phyloP scores from a whole-genome alignment of 1,140 invertebrate species.

The Tetramorium alpestre region DNA sequence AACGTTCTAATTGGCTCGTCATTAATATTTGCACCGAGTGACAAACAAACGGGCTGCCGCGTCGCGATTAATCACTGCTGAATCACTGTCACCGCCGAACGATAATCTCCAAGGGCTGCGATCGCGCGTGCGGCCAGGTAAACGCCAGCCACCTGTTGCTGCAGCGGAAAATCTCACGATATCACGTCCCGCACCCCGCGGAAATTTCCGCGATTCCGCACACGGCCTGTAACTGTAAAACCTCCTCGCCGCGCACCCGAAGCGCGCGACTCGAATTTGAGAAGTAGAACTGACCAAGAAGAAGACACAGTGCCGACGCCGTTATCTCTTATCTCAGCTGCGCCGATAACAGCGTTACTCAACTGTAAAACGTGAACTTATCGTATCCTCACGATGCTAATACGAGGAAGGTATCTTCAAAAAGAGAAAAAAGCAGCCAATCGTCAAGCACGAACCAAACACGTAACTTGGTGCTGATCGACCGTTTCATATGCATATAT shows the following conservation, averaged over 20 bases:
- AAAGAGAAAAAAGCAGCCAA: background rate
- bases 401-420: background rate
- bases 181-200: slow-evolving; percentile 9
- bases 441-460: background rate
- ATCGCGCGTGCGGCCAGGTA: background rate
- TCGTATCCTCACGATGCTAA: background rate
- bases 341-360: slow-evolving; percentile 72
- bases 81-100: slow-evolving; percentile 14
- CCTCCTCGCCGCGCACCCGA: background rate
- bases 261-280: slow-evolving; percentile 30
- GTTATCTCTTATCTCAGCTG: slow-evolving; percentile 75
- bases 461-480: background rate
- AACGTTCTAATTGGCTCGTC: background rate
- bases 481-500: background rate
- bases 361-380: slow-evolving; percentile 27
- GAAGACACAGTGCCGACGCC: slow-evolving; percentile 49
- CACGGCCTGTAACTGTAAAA: background rate
- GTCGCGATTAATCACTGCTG: slow-evolving; percentile 30
- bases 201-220: background rate
- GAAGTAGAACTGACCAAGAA: slow-evolving; percentile 33
- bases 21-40: background rate
- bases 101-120: slow-evolving; percentile 7
- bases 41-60: slow-evolving; percentile 8
- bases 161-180: slow-evolving; percentile 40
- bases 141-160: slow-evolving; percentile 70